These are phyloP conservation scores for Allygus modestus DNA, from an alignment of 2,888 invertebrate species.

Conservation along the genomic window DNA sequence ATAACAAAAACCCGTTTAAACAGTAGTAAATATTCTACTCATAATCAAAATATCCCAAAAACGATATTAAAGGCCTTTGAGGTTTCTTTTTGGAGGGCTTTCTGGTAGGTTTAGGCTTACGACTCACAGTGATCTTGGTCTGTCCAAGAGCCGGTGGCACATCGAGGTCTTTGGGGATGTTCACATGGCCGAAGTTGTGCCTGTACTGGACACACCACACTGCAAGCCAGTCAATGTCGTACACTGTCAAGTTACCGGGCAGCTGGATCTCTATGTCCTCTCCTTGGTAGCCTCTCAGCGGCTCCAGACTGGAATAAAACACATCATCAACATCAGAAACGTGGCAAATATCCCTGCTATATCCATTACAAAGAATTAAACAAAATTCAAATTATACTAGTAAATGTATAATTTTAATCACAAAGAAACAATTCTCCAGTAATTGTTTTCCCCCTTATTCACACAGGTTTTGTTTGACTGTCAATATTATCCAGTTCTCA, in stretches of 20 bases:
- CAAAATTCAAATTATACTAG: too few relatives aligned
- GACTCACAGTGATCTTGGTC: conserved; percentile 89
- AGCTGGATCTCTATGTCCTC: conserved; percentile 95
- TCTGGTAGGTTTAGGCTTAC: conserved; percentile 48
- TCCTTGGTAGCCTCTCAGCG: conserved; percentile 91
- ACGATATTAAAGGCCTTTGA: conserved; percentile 27
- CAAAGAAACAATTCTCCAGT: too few relatives aligned
- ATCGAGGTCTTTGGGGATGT: conserved; percentile 91
- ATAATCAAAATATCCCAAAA: conserved; percentile 34
- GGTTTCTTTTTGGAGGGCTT: conserved; percentile 47
- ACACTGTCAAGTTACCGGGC: conserved; percentile 89
- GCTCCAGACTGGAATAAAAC: conserved; percentile 79
- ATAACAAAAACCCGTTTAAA: too few relatives aligned
- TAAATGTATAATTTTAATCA: too few relatives aligned
- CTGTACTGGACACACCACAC: conserved; percentile 95
- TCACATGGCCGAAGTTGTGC: conserved; percentile 94
- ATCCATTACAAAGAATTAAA: too few relatives aligned
- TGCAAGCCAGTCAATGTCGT: conserved; percentile 94
- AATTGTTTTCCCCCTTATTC: too few relatives aligned
- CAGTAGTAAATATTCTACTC: neutral
- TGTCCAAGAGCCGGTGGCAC: conserved; percentile 94
- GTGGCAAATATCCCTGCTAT: too few relatives aligned
- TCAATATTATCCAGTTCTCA: too few relatives aligned
- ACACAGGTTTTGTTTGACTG: too few relatives aligned
- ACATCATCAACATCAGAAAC: neutral